Conservation (phyloP, 2,888 invertebrate genomes). For the Cotesia congregata region DNA sequence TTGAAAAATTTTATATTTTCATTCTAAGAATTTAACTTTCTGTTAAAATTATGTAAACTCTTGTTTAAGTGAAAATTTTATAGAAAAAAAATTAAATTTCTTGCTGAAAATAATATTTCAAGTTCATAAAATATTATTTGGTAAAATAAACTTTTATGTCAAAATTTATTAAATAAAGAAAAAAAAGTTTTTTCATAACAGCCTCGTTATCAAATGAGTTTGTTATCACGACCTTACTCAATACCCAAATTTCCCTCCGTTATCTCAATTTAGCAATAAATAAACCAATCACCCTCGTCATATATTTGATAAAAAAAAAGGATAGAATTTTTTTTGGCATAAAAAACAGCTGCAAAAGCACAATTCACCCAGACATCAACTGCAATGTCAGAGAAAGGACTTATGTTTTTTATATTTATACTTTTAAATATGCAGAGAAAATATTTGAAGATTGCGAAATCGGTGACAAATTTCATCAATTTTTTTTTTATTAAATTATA, state of each 20-base stretch:
- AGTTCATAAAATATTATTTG: too few species aligned
- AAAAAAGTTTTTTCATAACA: too few species aligned
- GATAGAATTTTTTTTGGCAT: background rate
- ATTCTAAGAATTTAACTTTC: too few species aligned
- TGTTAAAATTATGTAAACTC: too few species aligned
- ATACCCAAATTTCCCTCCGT: slow-evolving; percentile 32
- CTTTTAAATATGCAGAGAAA: background rate
- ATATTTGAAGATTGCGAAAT: background rate
- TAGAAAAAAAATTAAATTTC: too few species aligned
- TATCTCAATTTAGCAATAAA: background rate
- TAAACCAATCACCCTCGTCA: background rate
- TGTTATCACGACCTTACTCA: slow-evolving; percentile 50
- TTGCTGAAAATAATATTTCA: too few species aligned
- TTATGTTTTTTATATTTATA: background rate
- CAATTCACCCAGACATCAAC: background rate
- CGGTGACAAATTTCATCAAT: background rate
- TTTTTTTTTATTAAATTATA: too few species aligned
- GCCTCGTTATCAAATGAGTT: slow-evolving; percentile 32
- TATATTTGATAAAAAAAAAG: slow-evolving; percentile 20
- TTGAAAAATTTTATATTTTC: too few species aligned
- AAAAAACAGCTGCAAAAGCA: slow-evolving; percentile 8
- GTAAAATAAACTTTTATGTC: too few species aligned
- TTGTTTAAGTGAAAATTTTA: too few species aligned
- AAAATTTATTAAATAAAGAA: too few species aligned
- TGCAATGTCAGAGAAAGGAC: slow-evolving; percentile 9